phyloP scores from a whole-genome alignment of 2,888 invertebrate species.

The Globia sparganii region DNA sequence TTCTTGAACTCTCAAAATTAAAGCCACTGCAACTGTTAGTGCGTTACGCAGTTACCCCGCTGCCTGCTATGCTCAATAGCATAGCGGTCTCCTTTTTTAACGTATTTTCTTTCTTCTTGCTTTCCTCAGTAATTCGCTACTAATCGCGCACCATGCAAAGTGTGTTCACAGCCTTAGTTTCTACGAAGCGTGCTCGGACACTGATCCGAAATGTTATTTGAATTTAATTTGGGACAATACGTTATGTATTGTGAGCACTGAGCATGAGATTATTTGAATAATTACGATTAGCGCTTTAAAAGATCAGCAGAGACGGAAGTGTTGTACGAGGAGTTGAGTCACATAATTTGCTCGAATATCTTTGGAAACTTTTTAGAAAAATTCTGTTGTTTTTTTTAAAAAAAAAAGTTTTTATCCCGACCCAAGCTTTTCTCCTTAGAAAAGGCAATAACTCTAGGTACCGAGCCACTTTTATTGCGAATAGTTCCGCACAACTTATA shows the following conservation, averaged over 20 bases:
- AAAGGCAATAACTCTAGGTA: slow-evolving; percentile 10
- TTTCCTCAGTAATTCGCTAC: background rate
- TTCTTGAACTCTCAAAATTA: too few species aligned
- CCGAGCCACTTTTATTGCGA: slow-evolving; percentile 23
- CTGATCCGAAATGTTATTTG: slow-evolving; percentile 48
- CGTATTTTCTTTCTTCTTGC: too few species aligned
- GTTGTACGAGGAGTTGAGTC: too few species aligned
- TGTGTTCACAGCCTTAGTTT: slow-evolving; percentile 37
- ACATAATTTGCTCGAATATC: background rate
- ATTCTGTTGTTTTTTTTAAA: too few species aligned
- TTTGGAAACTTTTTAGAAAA: background rate
- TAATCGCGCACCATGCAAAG: background rate
- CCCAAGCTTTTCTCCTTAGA: slow-evolving; percentile 8
- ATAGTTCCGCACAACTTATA: slow-evolving; percentile 46
- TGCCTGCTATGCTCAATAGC: background rate
- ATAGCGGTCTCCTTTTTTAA: background rate
- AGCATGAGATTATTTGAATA: slow-evolving; percentile 28
- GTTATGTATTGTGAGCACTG: slow-evolving; percentile 18
- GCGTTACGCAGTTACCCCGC: background rate
- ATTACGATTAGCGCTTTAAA: slow-evolving; percentile 16
- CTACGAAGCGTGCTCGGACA: slow-evolving; percentile 51
- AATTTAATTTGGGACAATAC: slow-evolving; percentile 58
- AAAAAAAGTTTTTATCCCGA: background rate
- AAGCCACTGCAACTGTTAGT: background rate
- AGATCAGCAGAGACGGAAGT: background rate